phyloP scores from a whole-genome alignment of 30 jellyfish, hydroid and myxozoan species.

The Chironex yamaguchii region DNA sequence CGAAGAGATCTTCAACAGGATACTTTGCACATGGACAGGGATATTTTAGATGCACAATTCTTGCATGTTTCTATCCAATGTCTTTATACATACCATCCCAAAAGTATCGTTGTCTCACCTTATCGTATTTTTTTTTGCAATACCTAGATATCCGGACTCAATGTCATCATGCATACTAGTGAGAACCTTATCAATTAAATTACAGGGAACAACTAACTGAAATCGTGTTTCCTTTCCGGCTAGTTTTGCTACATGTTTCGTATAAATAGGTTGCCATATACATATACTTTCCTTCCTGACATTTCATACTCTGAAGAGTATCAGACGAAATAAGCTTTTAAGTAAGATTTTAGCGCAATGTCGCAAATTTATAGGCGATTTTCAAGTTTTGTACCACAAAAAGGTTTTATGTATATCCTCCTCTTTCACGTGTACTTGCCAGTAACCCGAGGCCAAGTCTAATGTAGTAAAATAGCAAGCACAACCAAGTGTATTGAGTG shows the following conservation, averaged over 20 bases:
- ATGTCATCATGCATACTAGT: conserved; percentile 59
- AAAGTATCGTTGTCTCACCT: conserved; percentile 47
- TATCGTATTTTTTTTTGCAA: conserved; percentile 48
- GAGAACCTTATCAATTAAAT: conserved; percentile 20
- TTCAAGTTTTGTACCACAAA: conserved; percentile 14
- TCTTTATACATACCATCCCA: conserved; percentile 72
- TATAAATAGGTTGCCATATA: conserved; percentile 14
- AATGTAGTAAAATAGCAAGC: not conserved
- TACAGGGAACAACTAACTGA: conserved; percentile 58
- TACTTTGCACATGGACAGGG: conserved; percentile 54
- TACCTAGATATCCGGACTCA: conserved; percentile 58
- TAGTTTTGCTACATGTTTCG: conserved; percentile 50
- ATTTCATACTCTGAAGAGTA: conserved; percentile 9
- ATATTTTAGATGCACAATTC: conserved; percentile 62
- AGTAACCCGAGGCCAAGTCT: not conserved
- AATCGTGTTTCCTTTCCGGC: conserved; percentile 47
- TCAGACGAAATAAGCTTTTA: no score
- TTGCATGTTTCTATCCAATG: conserved; percentile 49
- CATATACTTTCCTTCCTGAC: conserved; percentile 14
- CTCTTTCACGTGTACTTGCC: conserved; percentile 6
- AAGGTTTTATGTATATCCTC: conserved; percentile 25
- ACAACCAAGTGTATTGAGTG: not conserved
- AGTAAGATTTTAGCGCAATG: no score
- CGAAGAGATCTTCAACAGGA: conserved; percentile 69
- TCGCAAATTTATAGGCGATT: conserved; percentile 32